Evolutionary conservation across 2,888 invertebrate species (phyloP).

Genomic region (Melieria crassipennis): DNA sequence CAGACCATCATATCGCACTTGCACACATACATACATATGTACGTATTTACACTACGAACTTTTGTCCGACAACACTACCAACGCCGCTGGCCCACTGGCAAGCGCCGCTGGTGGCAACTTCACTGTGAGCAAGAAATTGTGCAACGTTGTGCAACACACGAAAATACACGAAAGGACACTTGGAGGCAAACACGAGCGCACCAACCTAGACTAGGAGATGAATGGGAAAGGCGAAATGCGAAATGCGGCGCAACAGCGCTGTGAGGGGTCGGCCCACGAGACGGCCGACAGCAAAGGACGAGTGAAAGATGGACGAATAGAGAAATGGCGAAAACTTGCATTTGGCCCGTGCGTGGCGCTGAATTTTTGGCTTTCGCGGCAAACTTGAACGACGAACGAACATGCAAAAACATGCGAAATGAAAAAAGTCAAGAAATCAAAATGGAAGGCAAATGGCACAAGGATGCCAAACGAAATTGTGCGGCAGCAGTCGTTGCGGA

Average conservation of each 20-base stretch:
- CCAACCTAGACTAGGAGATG: no score
- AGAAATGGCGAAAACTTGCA: neutral
- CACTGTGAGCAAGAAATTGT: neutral
- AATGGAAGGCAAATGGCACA: no score
- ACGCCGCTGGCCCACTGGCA: neutral
- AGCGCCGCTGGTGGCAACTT: neutral
- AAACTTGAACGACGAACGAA: neutral
- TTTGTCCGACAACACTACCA: neutral
- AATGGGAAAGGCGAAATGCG: no score
- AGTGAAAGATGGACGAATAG: neutral
- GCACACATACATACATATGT: conserved; percentile 1
- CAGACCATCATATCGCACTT: neutral
- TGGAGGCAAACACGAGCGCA: no score
- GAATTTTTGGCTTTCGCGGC: neutral
- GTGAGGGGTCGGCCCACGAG: neutral
- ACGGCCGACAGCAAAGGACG: neutral
- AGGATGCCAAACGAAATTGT: no score
- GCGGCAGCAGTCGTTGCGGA: no score
- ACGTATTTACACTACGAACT: neutral
- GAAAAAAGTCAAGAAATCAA: no score
- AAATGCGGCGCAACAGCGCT: neutral
- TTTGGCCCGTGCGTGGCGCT: neutral
- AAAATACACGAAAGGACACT: neutral
- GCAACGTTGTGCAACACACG: conserved; percentile 3
- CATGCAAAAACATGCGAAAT: no score